Evolutionary conservation across 2,113 vertebrate genomes (phyloP).

Genomic region (Bagarius yarrelli): DNA sequence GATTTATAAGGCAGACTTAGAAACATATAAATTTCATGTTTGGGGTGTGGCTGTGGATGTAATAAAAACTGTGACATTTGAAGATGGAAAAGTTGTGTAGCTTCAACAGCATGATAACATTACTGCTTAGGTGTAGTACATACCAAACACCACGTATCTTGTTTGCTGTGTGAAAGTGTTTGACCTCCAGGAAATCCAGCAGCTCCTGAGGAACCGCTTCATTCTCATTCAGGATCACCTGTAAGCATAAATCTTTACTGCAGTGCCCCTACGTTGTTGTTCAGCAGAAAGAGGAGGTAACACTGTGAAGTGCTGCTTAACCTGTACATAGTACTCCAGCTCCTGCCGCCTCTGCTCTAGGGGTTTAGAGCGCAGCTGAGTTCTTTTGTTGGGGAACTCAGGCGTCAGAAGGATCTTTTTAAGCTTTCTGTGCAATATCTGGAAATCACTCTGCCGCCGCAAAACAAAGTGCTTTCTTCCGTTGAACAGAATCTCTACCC

Average conservation of each 20-base stretch:
- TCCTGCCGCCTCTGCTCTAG: conserved; percentile 85
- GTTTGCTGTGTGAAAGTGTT: conserved; percentile 72
- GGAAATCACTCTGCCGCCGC: conserved; percentile 86
- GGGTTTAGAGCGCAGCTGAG: conserved; percentile 81
- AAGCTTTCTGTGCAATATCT: conserved; percentile 87
- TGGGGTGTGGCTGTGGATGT: too few relatives aligned
- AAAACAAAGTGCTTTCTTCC: conserved; percentile 85
- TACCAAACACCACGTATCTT: conserved; percentile 74
- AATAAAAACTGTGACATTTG: too few relatives aligned
- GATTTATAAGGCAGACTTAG: neutral
- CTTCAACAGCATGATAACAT: neutral
- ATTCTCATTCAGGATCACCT: conserved; percentile 77
- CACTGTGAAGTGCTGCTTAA: conserved; percentile 48
- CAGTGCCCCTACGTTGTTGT: neutral
- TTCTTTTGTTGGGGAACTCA: conserved; percentile 83
- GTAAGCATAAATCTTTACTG: conserved; percentile 15
- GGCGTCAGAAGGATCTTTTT: conserved; percentile 85
- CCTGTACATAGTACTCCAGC: conserved; percentile 87
- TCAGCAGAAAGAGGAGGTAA: neutral
- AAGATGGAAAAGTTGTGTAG: too few relatives aligned
- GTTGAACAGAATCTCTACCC: conserved; percentile 84
- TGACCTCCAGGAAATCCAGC: conserved; percentile 87
- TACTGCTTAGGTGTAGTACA: conserved; percentile 53
- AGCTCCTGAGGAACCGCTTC: conserved; percentile 82
- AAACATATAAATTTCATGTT: neutral